These are phyloP conservation scores for Heterotis niloticus DNA, from an alignment of 2,113 vertebrate species.

Conservation along the genomic window DNA sequence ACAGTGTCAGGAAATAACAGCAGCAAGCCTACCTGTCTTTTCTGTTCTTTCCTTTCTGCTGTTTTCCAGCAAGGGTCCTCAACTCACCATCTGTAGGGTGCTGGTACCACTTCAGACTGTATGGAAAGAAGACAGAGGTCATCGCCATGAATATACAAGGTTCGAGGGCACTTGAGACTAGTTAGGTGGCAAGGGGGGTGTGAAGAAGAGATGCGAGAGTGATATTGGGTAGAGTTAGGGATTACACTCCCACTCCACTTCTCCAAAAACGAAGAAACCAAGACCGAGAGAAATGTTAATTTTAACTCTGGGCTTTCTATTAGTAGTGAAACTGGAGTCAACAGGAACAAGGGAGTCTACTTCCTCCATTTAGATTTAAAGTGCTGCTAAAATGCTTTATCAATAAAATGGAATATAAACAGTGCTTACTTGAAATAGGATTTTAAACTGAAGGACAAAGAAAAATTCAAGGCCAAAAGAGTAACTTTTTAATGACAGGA, in stretches of 20 bases:
- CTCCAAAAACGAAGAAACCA: not conserved
- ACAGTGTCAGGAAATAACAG: not conserved
- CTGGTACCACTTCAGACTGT: slow-evolving; percentile 90
- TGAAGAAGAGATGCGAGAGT: not conserved
- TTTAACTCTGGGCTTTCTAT: not conserved
- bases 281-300: not conserved
- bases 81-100: slow-evolving; percentile 95
- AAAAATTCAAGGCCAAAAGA: too few relatives aligned
- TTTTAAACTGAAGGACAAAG: too few relatives aligned
- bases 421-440: too few relatives aligned
- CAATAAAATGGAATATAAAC: too few relatives aligned
- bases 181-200: too few relatives aligned
- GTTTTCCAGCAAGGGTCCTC: slow-evolving; percentile 88
- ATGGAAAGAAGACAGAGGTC: slow-evolving; percentile 22
- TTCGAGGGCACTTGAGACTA: not conserved
- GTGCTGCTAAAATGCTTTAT: too few relatives aligned
- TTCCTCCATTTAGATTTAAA: not conserved
- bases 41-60: slow-evolving; percentile 86
- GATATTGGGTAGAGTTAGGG: not conserved
- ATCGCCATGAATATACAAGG: not conserved
- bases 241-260: not conserved
- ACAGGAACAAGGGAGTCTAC: not conserved
- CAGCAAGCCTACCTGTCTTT: slow-evolving; percentile 66
- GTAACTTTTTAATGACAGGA: too few relatives aligned
- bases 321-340: not conserved